phyloP scores from a whole-genome alignment of 2,888 invertebrate genomes.

The Helobdella robusta region DNA sequence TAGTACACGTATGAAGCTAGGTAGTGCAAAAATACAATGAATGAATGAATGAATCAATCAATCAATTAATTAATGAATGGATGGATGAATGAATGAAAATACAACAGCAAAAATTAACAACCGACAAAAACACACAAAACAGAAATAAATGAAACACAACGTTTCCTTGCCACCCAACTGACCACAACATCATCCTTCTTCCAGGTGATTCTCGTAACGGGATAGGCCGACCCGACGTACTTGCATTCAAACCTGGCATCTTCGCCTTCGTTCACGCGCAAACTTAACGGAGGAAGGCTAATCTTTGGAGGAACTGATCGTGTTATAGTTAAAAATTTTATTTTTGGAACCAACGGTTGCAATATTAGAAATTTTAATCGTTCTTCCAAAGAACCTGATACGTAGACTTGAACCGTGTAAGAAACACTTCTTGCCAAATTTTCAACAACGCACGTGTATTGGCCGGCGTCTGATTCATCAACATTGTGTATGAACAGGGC shows the following conservation, averaged over 20 bases:
- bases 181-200: conserved; percentile 59
- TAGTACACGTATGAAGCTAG: no score
- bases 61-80: no score
- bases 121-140: no score
- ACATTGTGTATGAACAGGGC: conserved; percentile 30
- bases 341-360: neutral
- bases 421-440: conserved; percentile 60
- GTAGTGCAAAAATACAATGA: no score
- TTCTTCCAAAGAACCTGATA: conserved; percentile 53
- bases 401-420: conserved; percentile 56
- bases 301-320: conserved; percentile 57
- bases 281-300: conserved; percentile 55
- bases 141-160: no score
- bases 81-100: no score
- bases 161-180: no score
- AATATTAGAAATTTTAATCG: neutral
- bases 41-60: no score
- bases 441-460: conserved; percentile 53
- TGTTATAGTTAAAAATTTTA: no score
- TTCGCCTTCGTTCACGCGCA: conserved; percentile 60
- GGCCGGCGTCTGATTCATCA: conserved; percentile 31
- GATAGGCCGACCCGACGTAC: conserved; percentile 49
- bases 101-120: no score
- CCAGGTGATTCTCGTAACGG: conserved; percentile 61
- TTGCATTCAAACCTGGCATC: conserved; percentile 59